Percentiles rank a stretch among this genome's conserved stretches.
Conservation (phyloP, 2,113 vertebrate species). For the Poicephalus meyeri region DNA sequence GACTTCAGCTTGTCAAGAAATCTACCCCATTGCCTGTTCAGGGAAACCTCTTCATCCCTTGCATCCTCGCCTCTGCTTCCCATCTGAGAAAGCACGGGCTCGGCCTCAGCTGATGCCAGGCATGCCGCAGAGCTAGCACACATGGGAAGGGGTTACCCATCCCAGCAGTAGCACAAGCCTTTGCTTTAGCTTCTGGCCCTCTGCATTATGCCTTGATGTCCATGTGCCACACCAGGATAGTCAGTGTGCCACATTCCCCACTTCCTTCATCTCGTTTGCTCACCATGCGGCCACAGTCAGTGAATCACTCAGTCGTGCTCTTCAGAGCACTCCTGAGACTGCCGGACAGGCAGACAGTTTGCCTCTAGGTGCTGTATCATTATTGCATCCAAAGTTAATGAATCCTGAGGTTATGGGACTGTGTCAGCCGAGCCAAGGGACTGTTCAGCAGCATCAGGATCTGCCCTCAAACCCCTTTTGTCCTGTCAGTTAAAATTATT, state of each 20-base stretch:
- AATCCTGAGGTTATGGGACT: not conserved
- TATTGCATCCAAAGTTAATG: not conserved
- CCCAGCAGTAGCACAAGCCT: not conserved
- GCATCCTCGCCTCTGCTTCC: not conserved
- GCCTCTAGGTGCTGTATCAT: not conserved
- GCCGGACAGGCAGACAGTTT: not conserved
- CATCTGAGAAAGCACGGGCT: not conserved
- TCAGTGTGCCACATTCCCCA: not conserved
- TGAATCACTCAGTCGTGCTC: not conserved
- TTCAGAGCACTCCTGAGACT: not conserved
- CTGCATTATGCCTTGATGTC: not conserved
- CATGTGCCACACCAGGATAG: not conserved
- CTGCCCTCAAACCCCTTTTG: not conserved
- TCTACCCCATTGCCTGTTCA: not conserved
- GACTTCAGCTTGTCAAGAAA: not conserved
- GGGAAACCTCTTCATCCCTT: not conserved
- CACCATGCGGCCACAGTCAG: rapidly evolving
- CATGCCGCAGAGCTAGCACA: not conserved
- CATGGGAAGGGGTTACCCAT: not conserved
- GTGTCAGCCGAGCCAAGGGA: not conserved
- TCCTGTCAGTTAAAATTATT: not conserved
- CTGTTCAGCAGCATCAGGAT: not conserved
- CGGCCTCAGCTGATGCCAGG: not conserved
- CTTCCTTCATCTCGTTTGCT: not conserved
- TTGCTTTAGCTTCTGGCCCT: not conserved